Percentiles rank a stretch among this genome's conserved stretches.
These are phyloP conservation scores for Phyllotreta cruciferae DNA, from an alignment of 2,888 invertebrate species.

Conservation along the genomic window DNA sequence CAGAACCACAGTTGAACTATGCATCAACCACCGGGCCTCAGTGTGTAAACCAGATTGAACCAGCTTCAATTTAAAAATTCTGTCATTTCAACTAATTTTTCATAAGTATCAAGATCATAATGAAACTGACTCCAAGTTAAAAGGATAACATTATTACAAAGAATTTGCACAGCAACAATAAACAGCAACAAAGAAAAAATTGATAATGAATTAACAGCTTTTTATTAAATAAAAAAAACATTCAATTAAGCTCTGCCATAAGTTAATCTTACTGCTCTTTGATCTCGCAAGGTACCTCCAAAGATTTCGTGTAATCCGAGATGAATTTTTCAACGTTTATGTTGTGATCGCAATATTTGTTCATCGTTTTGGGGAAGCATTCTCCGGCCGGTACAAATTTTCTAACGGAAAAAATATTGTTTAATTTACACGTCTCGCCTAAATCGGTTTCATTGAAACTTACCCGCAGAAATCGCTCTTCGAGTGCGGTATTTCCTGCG, in stretches of 20 bases:
- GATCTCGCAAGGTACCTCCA: conserved; percentile 26
- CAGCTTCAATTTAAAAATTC: too few species aligned
- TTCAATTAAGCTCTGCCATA: neutral
- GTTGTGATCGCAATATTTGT: conserved; percentile 15
- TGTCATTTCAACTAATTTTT: too few species aligned
- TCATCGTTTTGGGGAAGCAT: conserved; percentile 29
- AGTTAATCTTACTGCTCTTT: conserved; percentile 15
- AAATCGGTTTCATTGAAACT: neutral
- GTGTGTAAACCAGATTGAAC: too few species aligned
- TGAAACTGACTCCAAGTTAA: too few species aligned
- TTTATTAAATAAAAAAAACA: neutral
- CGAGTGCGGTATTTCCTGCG: neutral
- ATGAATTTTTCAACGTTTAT: conserved; percentile 22
- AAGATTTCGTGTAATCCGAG: conserved; percentile 23
- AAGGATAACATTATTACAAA: too few species aligned
- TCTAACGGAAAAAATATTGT: conserved; percentile 17
- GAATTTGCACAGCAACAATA: too few species aligned
- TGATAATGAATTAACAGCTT: neutral
- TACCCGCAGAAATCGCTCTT: conserved; percentile 12
- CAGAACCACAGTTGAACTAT: too few species aligned
- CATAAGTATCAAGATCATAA: too few species aligned
- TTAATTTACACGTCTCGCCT: neutral
- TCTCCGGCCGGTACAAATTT: conserved; percentile 25
- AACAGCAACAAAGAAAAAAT: too few species aligned
- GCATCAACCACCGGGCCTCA: too few species aligned